Percentiles rank a stretch among this genome's conserved stretches.
phyloP scores from a whole-genome alignment of 1,140 invertebrate genomes.

The Adelges cooleyi region DNA sequence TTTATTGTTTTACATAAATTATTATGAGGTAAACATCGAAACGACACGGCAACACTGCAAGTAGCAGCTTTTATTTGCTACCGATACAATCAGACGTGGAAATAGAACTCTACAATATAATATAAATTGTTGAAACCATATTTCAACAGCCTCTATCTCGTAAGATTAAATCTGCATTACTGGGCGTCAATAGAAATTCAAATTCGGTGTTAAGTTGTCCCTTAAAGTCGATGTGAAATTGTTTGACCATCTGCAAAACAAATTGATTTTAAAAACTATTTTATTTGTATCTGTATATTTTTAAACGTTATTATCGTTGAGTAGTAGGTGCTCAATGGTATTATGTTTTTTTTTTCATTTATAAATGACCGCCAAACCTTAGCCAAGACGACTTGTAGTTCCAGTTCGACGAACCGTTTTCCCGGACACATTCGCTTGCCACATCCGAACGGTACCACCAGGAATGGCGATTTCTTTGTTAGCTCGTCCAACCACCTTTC shows the following conservation, averaged over 20 bases:
- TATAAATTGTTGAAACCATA: not conserved
- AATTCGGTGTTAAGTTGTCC: constrained; percentile 59
- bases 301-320: not conserved
- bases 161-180: constrained; percentile 3
- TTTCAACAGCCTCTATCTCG: not conserved
- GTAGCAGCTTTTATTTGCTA: too few relatives aligned
- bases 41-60: too few relatives aligned
- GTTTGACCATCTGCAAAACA: constrained; percentile 48
- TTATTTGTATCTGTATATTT: not conserved
- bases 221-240: constrained; percentile 54
- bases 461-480: constrained; percentile 42
- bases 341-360: too few relatives aligned
- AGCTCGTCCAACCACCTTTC: constrained; percentile 62
- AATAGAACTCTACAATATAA: not conserved
- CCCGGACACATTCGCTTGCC: constrained; percentile 72
- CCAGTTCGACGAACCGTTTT: constrained; percentile 67
- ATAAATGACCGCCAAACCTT: constrained; percentile 43
- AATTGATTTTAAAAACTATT: not conserved
- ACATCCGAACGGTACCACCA: constrained; percentile 77
- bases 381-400: constrained; percentile 58
- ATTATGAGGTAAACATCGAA: too few relatives aligned
- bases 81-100: not conserved
- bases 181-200: constrained; percentile 61
- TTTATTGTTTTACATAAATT: too few relatives aligned
- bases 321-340: not conserved